Evolutionary conservation across 2,113 vertebrate species (phyloP), one percentile per base, ranked within the genome.

Genomic region (Uria lomvia): DNA sequence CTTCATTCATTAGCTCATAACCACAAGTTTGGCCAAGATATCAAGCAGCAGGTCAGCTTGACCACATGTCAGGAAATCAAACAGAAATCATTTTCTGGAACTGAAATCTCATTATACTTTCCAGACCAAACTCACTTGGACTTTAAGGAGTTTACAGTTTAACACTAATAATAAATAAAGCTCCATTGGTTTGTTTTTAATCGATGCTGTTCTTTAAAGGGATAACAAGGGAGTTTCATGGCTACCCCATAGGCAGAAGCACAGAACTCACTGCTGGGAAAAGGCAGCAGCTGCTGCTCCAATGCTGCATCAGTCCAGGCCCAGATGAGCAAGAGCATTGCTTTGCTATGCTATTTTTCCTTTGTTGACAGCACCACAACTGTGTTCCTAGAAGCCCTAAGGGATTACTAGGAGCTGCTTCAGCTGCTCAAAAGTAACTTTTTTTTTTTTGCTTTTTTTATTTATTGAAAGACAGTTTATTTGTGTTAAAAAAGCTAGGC

Each of bases 391-490:
- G 77, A 79, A 26, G 7, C 55, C 92, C 83, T 24, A n/a, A 94
- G 94, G 92, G 95, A 92, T 75, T 36, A 75, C 30, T 9, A 74
- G 86, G 62, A 92, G 58, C 60, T 83, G 88, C 70, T 79, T 82
- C 74, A 96, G 79, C 65, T 45, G 45, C 83, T 97, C 86, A 90
- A 92, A 97, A 90, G 85, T 42, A 42, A 42, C 40, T 42, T 42
- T 80, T 82, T 62, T 62, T 79, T 12, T 4, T 15, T 27, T 8
- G 8, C 11, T 63, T 77, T 80, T 43, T 92, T 88, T 38, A 77
- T 67, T 92, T 92, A 63, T 59, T 91, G 75, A 94, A 97, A 93
- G 72, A 40, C 66, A 29, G 68, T 92, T 95, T 90, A 59, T 88
- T 92, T 89, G 50, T 92, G 71, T 90, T 87, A 96, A 77, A 88